Evolutionary conservation across 2,797 vertebrate species (phyloP), one percentile per base, ranked within the genome.

Genomic region (Falco novaeseelandiae): DNA sequence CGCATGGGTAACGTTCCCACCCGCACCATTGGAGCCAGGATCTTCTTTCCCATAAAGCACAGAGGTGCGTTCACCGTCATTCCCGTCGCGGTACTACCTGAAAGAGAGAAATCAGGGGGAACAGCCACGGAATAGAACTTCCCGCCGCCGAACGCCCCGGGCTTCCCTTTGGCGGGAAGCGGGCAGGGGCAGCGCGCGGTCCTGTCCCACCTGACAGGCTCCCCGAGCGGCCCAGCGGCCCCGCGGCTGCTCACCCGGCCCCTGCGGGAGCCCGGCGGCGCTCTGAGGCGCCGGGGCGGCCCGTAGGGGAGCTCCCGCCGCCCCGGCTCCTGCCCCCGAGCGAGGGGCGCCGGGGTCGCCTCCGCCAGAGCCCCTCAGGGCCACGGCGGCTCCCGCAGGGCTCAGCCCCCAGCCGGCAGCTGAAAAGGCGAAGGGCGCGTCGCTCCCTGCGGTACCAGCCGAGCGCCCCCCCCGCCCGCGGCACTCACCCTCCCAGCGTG

Each of bases 1-100:
- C 99, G 97, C 99, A 99, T 99, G 1, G 99, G 99, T 22, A 99
- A 97, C 0, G 99, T 99, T 34, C 99, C 99, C 12, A 99, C 99
- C 5, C 99, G 98, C 74, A 99, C 99, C 99, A 99, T 99, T 0
- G 99, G 99, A 17, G 99, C 99, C 97, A 99, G 94, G 77, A 99
- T 99, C 30, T 97, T 96, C 95, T 99, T 98, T 67, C 98, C 98
- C 9, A 67, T 96, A 69, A 99, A 99, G 88, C 98, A 98, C 93
- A 99, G 97, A 3, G 97, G 97, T 1, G 66, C 81, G 74, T 97
- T 97, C 87, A 98, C 97, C 91, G 98, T 99, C 96, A 96, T 97
- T 80, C 69, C 92, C 22, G 70, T 5, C 17, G 89, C 46, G 3
- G 80, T 10, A 10, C 18, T 7, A 12, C 79, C 97, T 98, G 81